phyloP scores from a whole-genome alignment of 2,797 vertebrate species.

The Paratrypauchen microcephalus region DNA sequence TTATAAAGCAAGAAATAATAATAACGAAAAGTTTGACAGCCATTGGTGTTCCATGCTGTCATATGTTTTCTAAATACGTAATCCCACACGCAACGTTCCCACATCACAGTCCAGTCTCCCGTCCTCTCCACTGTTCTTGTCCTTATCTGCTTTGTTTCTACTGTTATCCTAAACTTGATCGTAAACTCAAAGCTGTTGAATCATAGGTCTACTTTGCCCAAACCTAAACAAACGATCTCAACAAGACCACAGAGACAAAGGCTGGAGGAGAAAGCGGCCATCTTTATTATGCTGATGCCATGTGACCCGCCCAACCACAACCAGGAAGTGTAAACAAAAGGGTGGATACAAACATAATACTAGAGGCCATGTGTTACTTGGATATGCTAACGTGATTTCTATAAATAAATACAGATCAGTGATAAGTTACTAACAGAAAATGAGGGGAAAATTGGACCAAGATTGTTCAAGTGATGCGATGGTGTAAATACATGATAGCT shows the following conservation, averaged over 20 bases:
- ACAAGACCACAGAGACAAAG: constrained; percentile 21
- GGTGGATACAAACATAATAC: background rate
- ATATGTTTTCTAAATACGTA: too few species aligned
- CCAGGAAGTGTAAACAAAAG: constrained; percentile 9
- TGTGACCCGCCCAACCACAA: constrained; percentile 31
- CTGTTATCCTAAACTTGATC: constrained; percentile 14
- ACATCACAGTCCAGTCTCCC: too few species aligned
- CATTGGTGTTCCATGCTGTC: too few species aligned
- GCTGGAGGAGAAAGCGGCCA: constrained; percentile 17
- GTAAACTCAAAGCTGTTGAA: constrained; percentile 37
- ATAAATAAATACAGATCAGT: background rate
- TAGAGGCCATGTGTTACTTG: background rate
- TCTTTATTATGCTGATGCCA: constrained; percentile 46
- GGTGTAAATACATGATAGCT: too few species aligned
- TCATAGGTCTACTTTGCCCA: constrained; percentile 12
- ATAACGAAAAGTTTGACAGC: too few species aligned
- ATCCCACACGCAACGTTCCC: too few species aligned
- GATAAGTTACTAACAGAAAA: background rate
- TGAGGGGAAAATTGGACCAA: background rate
- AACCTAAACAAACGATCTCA: constrained; percentile 24
- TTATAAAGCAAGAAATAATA: too few species aligned
- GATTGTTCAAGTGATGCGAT: too few species aligned
- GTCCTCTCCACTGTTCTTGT: too few species aligned
- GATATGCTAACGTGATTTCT: background rate
- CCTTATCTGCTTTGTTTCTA: background rate